phyloP scores from a whole-genome alignment of 1,140 invertebrate genomes.

The Bombus consobrinus region DNA sequence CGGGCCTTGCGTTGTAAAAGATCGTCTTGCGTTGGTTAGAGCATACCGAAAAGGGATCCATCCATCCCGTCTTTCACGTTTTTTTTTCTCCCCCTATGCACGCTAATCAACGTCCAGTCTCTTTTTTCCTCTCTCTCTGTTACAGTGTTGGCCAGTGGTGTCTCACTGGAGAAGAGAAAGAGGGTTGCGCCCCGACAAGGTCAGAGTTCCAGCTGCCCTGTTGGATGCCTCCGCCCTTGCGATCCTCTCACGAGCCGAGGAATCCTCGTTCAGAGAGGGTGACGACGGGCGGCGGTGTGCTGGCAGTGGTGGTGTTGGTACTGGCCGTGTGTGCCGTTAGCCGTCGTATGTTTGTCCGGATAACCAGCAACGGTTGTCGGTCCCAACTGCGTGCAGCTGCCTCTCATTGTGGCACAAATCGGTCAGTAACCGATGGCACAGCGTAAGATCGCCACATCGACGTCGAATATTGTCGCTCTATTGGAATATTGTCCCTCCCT shows the following conservation, averaged over 20 bases:
- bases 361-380: slow-evolving; percentile 66
- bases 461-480: not conserved
- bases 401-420: slow-evolving; percentile 87
- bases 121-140: slow-evolving; percentile 77
- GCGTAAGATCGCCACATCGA: slow-evolving; percentile 84
- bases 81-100: slow-evolving; percentile 9
- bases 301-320: slow-evolving; percentile 20
- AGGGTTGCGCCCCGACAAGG: slow-evolving; percentile 71
- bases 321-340: slow-evolving; percentile 24
- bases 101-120: slow-evolving; percentile 52
- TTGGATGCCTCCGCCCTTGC: slow-evolving; percentile 69
- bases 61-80: slow-evolving; percentile 23
- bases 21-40: slow-evolving; percentile 33
- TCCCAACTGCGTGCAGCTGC: slow-evolving; percentile 81
- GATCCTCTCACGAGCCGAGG: slow-evolving; percentile 60
- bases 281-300: slow-evolving; percentile 43
- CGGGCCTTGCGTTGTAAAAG: slow-evolving; percentile 20
- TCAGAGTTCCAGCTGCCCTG: slow-evolving; percentile 73
- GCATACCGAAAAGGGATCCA: slow-evolving; percentile 31
- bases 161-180: slow-evolving; percentile 79
- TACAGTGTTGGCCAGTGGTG: slow-evolving; percentile 80
- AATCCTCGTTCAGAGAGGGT: slow-evolving; percentile 60
- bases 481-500: not conserved
- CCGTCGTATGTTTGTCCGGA: slow-evolving; percentile 71
- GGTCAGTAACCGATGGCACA: slow-evolving; percentile 89